A percentile compares a stretch with the other conserved stretches of the same genome.
These are phyloP conservation scores for Nothocercus julius DNA, from an alignment of 2,113 vertebrate genomes.

Conservation along the genomic window DNA sequence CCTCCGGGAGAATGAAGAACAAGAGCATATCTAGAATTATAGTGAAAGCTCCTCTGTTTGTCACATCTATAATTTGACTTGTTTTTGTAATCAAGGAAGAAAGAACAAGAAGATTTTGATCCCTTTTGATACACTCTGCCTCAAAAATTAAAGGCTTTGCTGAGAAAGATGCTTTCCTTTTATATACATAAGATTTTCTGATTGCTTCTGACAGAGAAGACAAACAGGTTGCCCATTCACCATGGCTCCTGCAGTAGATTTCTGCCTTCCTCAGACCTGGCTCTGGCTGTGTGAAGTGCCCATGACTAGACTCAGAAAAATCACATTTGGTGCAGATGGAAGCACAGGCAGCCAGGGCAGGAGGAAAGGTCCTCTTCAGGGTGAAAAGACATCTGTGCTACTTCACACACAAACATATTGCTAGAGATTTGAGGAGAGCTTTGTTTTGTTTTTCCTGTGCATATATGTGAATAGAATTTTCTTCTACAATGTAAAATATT, in stretches of 20 bases:
- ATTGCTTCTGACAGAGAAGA: background rate
- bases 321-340: background rate
- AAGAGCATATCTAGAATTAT: background rate
- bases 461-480: background rate
- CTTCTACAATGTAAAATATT: background rate
- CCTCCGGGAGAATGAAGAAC: background rate
- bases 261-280: background rate
- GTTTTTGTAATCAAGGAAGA: background rate
- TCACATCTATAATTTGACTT: background rate
- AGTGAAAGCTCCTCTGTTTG: background rate
- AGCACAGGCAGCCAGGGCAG: background rate
- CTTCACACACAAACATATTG: background rate
- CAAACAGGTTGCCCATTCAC: background rate
- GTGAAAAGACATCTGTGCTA: background rate
- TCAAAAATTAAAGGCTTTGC: background rate
- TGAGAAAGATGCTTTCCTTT: background rate
- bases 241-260: background rate
- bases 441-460: background rate
- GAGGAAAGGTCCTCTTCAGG: background rate
- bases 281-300: background rate
- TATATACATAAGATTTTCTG: background rate
- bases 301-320: rapidly evolving
- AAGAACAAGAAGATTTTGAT: background rate
- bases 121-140: background rate
- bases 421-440: background rate